Evolutionary conservation across 1,140 invertebrate species (phyloP), one percentile per base, ranked within the genome.

Genomic region (Polyergus mexicanus): DNA sequence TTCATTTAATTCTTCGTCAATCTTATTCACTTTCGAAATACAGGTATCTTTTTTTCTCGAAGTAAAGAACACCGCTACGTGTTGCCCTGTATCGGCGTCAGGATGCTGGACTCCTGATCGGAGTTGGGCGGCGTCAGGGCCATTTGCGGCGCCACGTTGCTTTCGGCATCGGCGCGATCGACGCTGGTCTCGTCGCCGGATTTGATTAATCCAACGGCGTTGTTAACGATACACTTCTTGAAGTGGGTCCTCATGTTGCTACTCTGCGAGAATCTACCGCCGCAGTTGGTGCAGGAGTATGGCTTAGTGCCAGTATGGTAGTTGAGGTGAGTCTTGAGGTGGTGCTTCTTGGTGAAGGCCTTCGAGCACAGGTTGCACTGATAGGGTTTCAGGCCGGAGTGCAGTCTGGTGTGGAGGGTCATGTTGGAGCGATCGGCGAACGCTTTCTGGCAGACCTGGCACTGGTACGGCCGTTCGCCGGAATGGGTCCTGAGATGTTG

Each of bases 361-460:
- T 98, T 98, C 4, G 97, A 96, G 92, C 98, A 99, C 1, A 98
- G 93, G 1, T 96, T 96, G 91, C 98, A 99, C 35, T 97, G 96
- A 93, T 98, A 99, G 0, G 98, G 98, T 89, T 98, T 98, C 38
- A 98, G 96, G 41, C 97, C 97, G 74, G 97, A 97, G 91, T 98
- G 97, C 6, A 98, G 94, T 76, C 97, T 95, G 85, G 97, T 96
- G 94, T 98, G 97, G 11, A 98, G 94, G 6, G 97, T 98, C 97
- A 98, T 97, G 92, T 98, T 98, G 60, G 97, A 98, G 69, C 97
- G 94, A 92, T 98, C 97, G 4, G 97, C 98, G 92, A 98, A 98
- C 0, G 96, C 96, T 92, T 97, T 97, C 81, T 96, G 96, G 88
- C 97, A 97, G 84, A 97, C 96, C 51, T 96, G 95, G 91, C 97